Evolutionary conservation across 1,140 invertebrate species (phyloP).

Genomic region (Meloidogyne hapla): DNA sequence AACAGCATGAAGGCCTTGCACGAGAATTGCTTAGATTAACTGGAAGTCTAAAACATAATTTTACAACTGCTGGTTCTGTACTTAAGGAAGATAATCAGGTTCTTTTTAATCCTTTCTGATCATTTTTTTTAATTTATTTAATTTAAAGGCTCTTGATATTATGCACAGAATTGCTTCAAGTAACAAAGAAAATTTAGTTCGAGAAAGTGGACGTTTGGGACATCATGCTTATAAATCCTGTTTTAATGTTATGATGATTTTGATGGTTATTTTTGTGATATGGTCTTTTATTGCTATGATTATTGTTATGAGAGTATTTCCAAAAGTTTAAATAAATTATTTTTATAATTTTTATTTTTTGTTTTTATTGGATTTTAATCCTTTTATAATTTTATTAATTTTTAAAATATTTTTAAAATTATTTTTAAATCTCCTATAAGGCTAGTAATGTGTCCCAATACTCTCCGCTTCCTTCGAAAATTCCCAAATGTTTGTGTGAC

Average conservation of each 20-base stretch:
- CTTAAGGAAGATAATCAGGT: constrained; percentile 59
- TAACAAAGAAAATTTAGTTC: constrained; percentile 46
- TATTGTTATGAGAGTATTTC: constrained; percentile 59
- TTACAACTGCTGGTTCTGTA: constrained; percentile 55
- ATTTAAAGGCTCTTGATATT: constrained; percentile 30
- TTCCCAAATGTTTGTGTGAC: constrained; percentile 1
- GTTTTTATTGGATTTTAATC: neutral
- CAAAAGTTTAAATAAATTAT: constrained; percentile 42
- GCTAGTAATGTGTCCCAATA: neutral
- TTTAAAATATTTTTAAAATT: neutral
- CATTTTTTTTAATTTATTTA: neutral
- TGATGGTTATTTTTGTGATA: constrained; percentile 54
- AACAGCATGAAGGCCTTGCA: constrained; percentile 27
- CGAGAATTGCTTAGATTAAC: constrained; percentile 56
- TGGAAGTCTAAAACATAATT: constrained; percentile 52
- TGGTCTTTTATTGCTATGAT: constrained; percentile 59
- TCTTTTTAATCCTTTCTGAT: neutral
- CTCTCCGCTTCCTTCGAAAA: neutral
- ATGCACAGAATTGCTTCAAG: constrained; percentile 49
- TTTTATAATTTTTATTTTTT: neutral
- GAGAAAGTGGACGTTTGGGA: constrained; percentile 49
- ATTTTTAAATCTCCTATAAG: neutral
- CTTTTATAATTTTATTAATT: neutral
- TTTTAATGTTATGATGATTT: constrained; percentile 56
- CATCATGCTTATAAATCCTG: constrained; percentile 61